Conservation (phyloP, 2,888 invertebrate genomes). For the Nomada flava region DNA sequence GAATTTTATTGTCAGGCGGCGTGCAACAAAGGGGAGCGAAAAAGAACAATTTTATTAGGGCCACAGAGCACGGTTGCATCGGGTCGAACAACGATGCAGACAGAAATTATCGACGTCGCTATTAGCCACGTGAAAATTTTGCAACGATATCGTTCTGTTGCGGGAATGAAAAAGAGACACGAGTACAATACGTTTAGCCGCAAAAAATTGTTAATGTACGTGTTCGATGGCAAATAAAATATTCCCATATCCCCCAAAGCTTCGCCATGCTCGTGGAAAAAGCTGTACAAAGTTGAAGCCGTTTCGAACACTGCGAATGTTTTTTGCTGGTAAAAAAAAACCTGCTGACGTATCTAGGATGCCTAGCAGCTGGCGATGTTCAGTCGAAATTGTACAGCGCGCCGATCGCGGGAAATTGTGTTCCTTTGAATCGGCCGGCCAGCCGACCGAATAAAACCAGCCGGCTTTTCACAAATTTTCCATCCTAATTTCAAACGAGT, state of each 20-base stretch:
- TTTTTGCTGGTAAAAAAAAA: neutral
- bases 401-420: neutral
- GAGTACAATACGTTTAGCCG: neutral
- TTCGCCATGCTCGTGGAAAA: neutral
- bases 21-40: neutral
- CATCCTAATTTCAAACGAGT: conserved; percentile 1
- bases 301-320: neutral
- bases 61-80: neutral
- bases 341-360: neutral
- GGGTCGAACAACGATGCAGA: neutral
- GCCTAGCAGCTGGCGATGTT: neutral
- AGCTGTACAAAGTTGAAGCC: neutral
- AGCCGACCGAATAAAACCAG: neutral
- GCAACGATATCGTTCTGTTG: too few species aligned
- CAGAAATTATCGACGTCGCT: conserved; percentile 2
- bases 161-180: too few species aligned
- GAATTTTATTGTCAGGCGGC: neutral
- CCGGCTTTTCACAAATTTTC: neutral
- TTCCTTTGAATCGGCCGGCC: conserved; percentile 10
- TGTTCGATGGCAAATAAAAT: neutral
- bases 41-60: neutral
- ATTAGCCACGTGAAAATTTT: conserved; percentile 2
- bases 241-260: neutral
- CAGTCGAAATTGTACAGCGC: neutral
- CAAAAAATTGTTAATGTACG: neutral